Conservation (phyloP, 1,140 invertebrate genomes). For the Trypoxylus dichotomus region DNA sequence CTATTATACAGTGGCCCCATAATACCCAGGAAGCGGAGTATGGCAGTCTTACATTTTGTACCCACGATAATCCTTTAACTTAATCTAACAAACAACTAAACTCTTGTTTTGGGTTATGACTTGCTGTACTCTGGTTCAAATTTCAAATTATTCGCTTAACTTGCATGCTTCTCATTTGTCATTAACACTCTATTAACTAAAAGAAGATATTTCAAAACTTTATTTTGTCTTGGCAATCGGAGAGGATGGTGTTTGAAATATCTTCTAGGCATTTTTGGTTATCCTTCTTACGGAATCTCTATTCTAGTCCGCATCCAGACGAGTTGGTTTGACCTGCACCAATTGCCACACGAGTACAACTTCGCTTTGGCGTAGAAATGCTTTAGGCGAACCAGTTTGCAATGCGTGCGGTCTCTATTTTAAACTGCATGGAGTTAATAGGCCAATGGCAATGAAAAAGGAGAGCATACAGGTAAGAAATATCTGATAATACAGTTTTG, state of each 20-base stretch:
- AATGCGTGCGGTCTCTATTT: slow-evolving; percentile 94
- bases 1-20: not conserved
- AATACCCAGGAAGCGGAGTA: slow-evolving; percentile 3
- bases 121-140: not conserved
- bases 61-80: not conserved
- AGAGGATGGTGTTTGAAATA: too few relatives aligned
- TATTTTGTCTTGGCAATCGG: too few relatives aligned
- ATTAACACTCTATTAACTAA: not conserved
- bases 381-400: slow-evolving; percentile 86
- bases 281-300: too few relatives aligned
- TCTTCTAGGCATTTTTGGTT: too few relatives aligned
- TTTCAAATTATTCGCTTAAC: not conserved
- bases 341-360: slow-evolving; percentile 88
- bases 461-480: slow-evolving; percentile 79
- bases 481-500: too few relatives aligned
- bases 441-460: slow-evolving; percentile 94
- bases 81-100: not conserved
- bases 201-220: not conserved
- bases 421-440: slow-evolving; percentile 86
- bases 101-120: not conserved
- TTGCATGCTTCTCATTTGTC: not conserved
- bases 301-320: slow-evolving; percentile 68
- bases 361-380: slow-evolving; percentile 88
- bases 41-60: not conserved
- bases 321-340: slow-evolving; percentile 82